Base-by-base conservation (phyloP, 2,888 invertebrate genomes). In the Falcaria lacertinaria region DNA sequence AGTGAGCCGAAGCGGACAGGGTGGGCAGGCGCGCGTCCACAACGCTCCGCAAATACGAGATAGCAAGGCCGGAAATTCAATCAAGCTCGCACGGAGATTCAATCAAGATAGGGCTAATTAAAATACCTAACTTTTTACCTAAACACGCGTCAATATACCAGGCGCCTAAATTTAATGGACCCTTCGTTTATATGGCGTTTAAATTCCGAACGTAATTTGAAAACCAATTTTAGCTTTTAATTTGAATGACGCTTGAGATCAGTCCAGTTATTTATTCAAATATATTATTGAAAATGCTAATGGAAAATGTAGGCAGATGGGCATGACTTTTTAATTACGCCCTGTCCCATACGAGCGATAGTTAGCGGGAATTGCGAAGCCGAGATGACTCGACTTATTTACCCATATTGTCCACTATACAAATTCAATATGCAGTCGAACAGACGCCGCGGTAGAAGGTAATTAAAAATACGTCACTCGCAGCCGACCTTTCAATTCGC, bases 381-480 rank as follows among this genome's bases (percentile, higher is more conserved):
- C 48, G 60, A 58, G 64, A 56, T 60, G 63, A 52, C 60, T 65
- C 65, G 60, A 74, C 74, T 79, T 79, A 78, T 79, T 81, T 79
- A 37, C 22, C 25, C 22, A 37, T 13, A 81, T 80, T 76, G 83
- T 74, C 79, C 78, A 79, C 81, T 80, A 80, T 79, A 77, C 75
- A 78, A 79, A 81, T 84, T 82, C 80, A 81, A 85, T 81, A 84
- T 75, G 69, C 69, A 69, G 56, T 60, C 73, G 71, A 66, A 67
- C 64, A 71, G 72, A 70, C 69, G 72, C 74, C 71, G 83, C 74
- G 86, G 88, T 83, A 70, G 78, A 65, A 69, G 82, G 81, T 88
- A 86, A 88, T 89, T 89, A 88, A 89, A 89, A 88, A 89, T 82
- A 85, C 80, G 88, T 89, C 88, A 87, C 74, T 83, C 74, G 81